Evolutionary conservation across 2,113 vertebrate species (phyloP), one percentile per base, ranked within the genome.

Genomic region (Ophiodon elongatus): DNA sequence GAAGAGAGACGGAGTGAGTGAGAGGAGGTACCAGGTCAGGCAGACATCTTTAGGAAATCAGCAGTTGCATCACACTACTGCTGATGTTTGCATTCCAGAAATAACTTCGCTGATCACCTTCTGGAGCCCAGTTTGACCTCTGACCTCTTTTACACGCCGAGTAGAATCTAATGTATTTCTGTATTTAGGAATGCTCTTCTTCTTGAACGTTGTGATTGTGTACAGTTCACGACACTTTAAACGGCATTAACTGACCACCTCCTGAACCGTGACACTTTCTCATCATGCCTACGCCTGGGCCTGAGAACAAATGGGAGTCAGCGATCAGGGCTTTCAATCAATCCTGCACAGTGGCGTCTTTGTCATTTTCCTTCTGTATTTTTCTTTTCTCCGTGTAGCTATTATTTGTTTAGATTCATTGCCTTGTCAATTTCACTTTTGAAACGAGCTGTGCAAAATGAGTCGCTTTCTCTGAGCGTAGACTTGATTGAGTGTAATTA

Each of bases 301-400:
- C 17, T 37, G 29, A 50, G 7, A 63, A 54, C 6, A 41, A 63
- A 66, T 43, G 2, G 37, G 33, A 68, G 62, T 19, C 27, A 15
- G 17, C 7, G 83, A 75, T 83, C 76, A 76, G 25, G 76, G 59
- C 23, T 60, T 79, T 0, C 13, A 63, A 25, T 82, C 45, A 69
- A 68, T 73, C 21, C 10, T 57, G 31, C 63, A 79, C 23, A 37
- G 25, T 63, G 9, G 70, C 21, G 6, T 64, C 37, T 73, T 39
- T 73, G 31, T 82, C 4, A 31, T 52, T 82, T 74, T 67, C 37
- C 41, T 65, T 54, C 54, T 56, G 57, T 33, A 27, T n/a, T 0
- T 13, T 8, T 47, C 21, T 76, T 76, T n/a, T 35, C 21, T 25
- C 14, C 2, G 6, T 14, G 11, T 6, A 25, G 54, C n/a, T 19